A percentile compares a stretch with the other conserved stretches of the same genome.
Evolutionary conservation across 2,113 vertebrate species (phyloP).

Genomic region (Thunnus thynnus): DNA sequence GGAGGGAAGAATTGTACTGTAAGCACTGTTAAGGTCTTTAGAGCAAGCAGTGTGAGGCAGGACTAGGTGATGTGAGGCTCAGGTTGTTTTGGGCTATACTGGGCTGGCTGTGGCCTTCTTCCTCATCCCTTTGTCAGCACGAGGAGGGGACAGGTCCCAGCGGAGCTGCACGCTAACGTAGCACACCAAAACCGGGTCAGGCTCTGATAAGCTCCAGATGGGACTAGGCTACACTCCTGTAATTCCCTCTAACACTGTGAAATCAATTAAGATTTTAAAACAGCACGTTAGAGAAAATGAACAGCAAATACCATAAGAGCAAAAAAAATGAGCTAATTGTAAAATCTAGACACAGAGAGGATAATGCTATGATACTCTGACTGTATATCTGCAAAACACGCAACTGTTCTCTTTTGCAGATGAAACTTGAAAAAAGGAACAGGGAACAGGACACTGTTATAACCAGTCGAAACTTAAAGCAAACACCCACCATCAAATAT

Average conservation of each 20-base stretch:
- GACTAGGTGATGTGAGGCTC: constrained; percentile 39
- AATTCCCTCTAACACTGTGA: constrained; percentile 66
- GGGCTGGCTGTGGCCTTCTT: constrained; percentile 73
- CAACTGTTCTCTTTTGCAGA: not conserved
- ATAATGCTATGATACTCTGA: not conserved
- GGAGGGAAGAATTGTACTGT: constrained; percentile 63
- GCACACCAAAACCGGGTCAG: constrained; percentile 81
- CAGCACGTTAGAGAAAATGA: constrained; percentile 34
- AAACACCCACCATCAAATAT: constrained; percentile 30
- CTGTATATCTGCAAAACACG: not conserved
- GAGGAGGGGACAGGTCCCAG: constrained; percentile 80
- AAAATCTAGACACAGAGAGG: constrained; percentile 8
- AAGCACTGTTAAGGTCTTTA: constrained; percentile 58
- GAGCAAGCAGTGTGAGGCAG: constrained; percentile 35
- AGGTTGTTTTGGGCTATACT: constrained; percentile 32
- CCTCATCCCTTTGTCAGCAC: constrained; percentile 69
- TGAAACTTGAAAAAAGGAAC: constrained; percentile 28
- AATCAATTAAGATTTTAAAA: constrained; percentile 79
- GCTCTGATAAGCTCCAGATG: constrained; percentile 78
- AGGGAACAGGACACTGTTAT: not conserved
- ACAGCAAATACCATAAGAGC: not conserved
- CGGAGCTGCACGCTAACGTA: constrained; percentile 66
- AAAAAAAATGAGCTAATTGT: constrained; percentile 1
- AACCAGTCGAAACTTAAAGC: constrained; percentile 16
- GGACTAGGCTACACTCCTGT: constrained; percentile 71